Evolutionary conservation across 2,113 vertebrate genomes (phyloP).

Genomic region (Mohoua ochrocephala): DNA sequence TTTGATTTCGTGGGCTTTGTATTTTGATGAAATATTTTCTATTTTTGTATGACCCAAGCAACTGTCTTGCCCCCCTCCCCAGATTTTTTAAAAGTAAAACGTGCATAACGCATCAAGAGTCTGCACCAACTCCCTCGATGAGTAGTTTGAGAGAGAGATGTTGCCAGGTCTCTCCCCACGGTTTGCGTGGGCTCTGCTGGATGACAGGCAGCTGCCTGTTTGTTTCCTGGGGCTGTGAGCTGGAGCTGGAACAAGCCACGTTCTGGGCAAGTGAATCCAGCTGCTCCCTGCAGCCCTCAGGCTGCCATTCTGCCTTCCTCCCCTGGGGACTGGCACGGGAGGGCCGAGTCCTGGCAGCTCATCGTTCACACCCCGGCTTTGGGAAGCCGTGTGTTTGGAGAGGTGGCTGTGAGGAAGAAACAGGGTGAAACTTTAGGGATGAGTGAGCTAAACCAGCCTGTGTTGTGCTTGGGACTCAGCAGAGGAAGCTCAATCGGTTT

Average conservation of each 20-base stretch:
- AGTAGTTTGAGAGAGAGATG: neutral
- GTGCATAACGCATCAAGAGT: neutral
- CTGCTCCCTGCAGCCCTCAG: neutral
- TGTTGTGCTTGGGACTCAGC: neutral
- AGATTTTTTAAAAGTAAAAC: neutral
- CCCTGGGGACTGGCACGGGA: fast-evolving
- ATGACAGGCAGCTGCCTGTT: neutral
- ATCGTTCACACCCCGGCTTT: neutral
- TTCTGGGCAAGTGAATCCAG: neutral
- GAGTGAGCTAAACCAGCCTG: neutral
- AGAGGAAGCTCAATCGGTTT: neutral
- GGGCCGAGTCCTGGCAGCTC: neutral
- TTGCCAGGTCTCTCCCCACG: neutral
- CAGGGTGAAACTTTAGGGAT: neutral
- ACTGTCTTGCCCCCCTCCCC: neutral
- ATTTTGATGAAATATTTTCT: neutral
- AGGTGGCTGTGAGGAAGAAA: neutral
- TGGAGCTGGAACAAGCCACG: neutral
- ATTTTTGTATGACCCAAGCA: neutral
- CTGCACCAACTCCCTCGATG: neutral
- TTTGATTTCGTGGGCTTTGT: neutral
- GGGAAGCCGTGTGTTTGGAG: neutral
- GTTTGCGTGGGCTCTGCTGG: neutral
- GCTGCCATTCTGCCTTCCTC: neutral
- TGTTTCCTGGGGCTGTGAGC: neutral